These are phyloP conservation scores for Abrostola triplasia DNA, from an alignment of 2,888 invertebrate species.

Conservation along the genomic window DNA sequence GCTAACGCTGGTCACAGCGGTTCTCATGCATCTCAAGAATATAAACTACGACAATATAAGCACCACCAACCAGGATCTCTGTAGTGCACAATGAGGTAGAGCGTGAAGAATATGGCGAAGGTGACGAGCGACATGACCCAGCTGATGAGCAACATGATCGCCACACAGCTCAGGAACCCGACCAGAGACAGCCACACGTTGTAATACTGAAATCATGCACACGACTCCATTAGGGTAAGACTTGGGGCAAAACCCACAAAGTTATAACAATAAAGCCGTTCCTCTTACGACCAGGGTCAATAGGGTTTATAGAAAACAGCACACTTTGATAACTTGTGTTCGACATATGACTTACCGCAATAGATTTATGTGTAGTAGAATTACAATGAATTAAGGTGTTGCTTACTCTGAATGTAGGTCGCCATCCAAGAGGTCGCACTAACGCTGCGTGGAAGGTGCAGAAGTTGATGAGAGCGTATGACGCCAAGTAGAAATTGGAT, in stretches of 20 bases:
- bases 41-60: no score
- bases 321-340: not conserved
- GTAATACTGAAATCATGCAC: conserved; percentile 91
- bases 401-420: conserved; percentile 94
- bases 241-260: no score
- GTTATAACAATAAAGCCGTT: no score
- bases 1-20: no score
- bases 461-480: conserved; percentile 98
- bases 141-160: conserved; percentile 98
- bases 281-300: conserved; percentile 4
- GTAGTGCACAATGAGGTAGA: conserved; percentile 97
- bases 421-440: conserved; percentile 96
- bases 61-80: conserved; percentile 93
- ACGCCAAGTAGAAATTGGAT: conserved; percentile 98
- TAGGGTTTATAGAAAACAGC: not conserved
- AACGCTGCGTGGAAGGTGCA: conserved; percentile 98
- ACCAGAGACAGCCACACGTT: conserved; percentile 96
- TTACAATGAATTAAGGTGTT: conserved; percentile 34
- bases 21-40: no score
- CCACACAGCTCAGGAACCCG: conserved; percentile 94
- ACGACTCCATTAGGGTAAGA: not conserved
- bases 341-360: conserved; percentile 19
- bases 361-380: conserved; percentile 21
- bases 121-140: conserved; percentile 98
- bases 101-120: conserved; percentile 94